phyloP scores from a whole-genome alignment of 2,113 vertebrate species.

The Ochotona curzoniae region DNA sequence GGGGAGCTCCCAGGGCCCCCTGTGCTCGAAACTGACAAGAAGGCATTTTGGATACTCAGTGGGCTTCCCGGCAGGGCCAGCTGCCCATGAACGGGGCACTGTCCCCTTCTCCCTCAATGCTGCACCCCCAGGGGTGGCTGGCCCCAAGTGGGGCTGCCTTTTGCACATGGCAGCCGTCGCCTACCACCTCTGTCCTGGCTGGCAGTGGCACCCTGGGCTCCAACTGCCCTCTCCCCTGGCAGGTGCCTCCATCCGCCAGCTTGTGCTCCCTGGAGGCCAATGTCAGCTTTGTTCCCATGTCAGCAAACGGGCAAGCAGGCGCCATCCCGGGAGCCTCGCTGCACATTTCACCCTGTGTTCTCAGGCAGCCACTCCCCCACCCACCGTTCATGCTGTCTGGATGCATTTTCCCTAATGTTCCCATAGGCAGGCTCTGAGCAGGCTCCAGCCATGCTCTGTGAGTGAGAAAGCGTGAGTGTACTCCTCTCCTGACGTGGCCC shows the following conservation, averaged over 20 bases:
- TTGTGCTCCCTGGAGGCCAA: background rate
- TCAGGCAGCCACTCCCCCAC: too few species aligned
- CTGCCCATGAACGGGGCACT: too few species aligned
- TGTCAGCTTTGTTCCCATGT: background rate
- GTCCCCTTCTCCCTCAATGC: too few species aligned
- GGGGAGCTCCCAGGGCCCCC: background rate
- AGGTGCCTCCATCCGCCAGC: too few species aligned
- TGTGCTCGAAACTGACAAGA: background rate
- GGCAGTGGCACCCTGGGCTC: background rate
- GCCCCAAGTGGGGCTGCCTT: background rate
- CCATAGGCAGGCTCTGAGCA: background rate
- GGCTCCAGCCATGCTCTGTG: too few species aligned
- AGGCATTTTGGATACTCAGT: too few species aligned
- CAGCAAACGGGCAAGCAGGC: background rate
- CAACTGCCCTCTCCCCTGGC: background rate
- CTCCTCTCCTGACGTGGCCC: too few species aligned
- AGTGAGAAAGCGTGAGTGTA: too few species aligned
- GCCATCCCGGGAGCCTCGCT: too few species aligned
- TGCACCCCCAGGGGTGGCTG: too few species aligned
- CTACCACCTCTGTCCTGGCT: rapidly evolving
- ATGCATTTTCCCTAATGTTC: background rate
- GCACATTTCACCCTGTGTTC: too few species aligned
- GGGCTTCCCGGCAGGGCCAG: too few species aligned
- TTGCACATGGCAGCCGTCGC: background rate
- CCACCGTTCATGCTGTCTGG: background rate